Base-by-base conservation (phyloP, 1,140 invertebrate genomes). In the Drosophila tristis region DNA sequence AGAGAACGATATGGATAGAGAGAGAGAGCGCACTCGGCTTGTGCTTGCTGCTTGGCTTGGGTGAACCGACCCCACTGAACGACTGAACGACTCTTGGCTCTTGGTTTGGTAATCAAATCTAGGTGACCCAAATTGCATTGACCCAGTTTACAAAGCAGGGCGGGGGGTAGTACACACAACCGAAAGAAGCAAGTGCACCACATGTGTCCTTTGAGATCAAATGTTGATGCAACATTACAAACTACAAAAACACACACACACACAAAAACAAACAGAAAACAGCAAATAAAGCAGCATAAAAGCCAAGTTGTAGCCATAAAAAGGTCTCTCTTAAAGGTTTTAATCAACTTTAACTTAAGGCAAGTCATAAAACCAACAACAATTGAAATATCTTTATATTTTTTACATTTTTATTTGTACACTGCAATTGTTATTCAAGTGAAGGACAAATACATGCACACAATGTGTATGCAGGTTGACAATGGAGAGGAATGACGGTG, bases 71-170 rank as follows among this genome's bases (percentile, higher is more conserved):
- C 26, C 35, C 16, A 16, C 47, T 66, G 62, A 54, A 53, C 63
- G 62, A 59, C 63, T 31, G 26, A 29, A 29, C 7, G 29, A 8
- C 29, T 74, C 67, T 74, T 75, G 72, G 55, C 73, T 50, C 39
- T 47, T 61, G 57, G 74, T 77, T 77, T 76, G 64, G 64, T 76
- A 76, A 76, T 77, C 57, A 77, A 77, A 77, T 77, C 74, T 77
- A 77, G 74, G 74, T 77, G 74, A 77, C 74, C 74, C 54, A 77
- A 77, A 77, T 77, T 76, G 57, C 73, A 70, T 16, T 77, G 73
- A 76, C 74, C 74, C 16, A 77, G 64, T 76, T 77, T 70, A 57
- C 25, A 26, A 54, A 48, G 42, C 29, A 15, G 35, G 43, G 50
- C 43, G 57, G 55, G 62, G 50, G 5, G 45, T 29, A 16, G 42